These are phyloP conservation scores for Mythimna vitellina DNA, from an alignment of 2,888 invertebrate species.

Conservation along the genomic window DNA sequence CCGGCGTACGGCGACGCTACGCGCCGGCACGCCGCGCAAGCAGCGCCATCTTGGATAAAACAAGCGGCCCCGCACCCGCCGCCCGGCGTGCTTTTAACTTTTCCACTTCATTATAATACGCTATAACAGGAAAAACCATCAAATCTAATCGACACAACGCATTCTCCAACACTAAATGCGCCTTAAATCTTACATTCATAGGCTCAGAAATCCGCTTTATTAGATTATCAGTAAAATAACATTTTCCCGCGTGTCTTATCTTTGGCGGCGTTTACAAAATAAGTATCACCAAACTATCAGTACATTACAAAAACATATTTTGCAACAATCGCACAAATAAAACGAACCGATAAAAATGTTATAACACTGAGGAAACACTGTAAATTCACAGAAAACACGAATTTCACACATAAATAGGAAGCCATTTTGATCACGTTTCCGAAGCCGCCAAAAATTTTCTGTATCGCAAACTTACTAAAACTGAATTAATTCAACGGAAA, in stretches of 20 bases:
- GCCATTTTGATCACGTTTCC: conserved; percentile 91
- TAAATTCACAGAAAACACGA: conserved; percentile 70
- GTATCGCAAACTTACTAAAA: conserved; percentile 63
- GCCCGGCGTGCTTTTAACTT: conserved; percentile 83
- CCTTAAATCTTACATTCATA: conserved; percentile 14
- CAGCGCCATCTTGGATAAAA: conserved; percentile 88
- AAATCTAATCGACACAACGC: conserved; percentile 46
- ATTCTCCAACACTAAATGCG: conserved; percentile 17
- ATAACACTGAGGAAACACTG: conserved; percentile 48
- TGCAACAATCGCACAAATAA: conserved; percentile 14
- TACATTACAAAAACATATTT: conserved; percentile 63
- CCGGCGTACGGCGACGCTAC: conserved; percentile 82
- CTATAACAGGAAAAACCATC: conserved; percentile 59
- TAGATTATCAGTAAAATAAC: conserved; percentile 60
- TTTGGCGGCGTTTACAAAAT: conserved; percentile 76
- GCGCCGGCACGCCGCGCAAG: conserved; percentile 88
- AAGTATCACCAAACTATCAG: conserved; percentile 73
- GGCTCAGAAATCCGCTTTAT: conserved; percentile 23
- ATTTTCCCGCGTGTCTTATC: conserved; percentile 85
- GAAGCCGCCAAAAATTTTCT: conserved; percentile 86
- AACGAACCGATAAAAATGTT: conserved; percentile 3
- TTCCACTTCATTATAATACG: conserved; percentile 64
- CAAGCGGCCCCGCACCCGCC: conserved; percentile 76
- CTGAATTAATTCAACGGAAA: conserved; percentile 66
- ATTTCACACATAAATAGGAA: conserved; percentile 82